These are phyloP conservation scores for Lissonota sp. DNA, from an alignment of 2,888 invertebrate species.

Conservation along the genomic window DNA sequence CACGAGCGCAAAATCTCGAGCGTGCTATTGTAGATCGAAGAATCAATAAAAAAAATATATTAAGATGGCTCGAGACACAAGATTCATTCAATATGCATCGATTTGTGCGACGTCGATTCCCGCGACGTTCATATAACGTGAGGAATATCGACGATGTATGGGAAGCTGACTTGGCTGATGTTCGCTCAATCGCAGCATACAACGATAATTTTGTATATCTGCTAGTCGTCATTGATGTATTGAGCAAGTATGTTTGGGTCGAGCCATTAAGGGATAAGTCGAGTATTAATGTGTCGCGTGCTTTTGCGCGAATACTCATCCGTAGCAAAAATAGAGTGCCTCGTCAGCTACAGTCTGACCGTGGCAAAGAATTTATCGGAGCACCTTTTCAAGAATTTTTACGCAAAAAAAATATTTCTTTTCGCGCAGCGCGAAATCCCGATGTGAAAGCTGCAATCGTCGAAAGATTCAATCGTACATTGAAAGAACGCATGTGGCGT, in stretches of 20 bases:
- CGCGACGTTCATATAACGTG: not conserved
- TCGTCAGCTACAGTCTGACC: not conserved
- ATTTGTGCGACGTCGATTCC: not conserved
- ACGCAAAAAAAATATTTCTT: not conserved
- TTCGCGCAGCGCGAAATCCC: constrained; percentile 66
- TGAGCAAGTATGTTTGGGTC: constrained; percentile 21
- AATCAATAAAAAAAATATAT: not conserved
- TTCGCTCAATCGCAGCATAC: not conserved
- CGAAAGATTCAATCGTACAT: constrained; percentile 75
- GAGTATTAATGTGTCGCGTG: not conserved
- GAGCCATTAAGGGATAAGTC: not conserved
- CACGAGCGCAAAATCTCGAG: not conserved
- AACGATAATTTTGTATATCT: not conserved
- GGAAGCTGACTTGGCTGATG: not conserved
- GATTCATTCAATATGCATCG: constrained; percentile 12
- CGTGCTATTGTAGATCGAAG: not conserved
- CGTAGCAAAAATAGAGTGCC: not conserved
- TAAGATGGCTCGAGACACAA: not conserved
- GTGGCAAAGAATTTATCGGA: not conserved
- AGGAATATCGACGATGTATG: not conserved
- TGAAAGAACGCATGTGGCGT: constrained; percentile 68
- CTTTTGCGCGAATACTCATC: not conserved
- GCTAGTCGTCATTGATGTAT: constrained; percentile 6
- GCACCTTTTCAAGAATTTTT: not conserved
- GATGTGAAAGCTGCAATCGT: constrained; percentile 74